Percentiles rank a stretch among this genome's conserved stretches.
Evolutionary conservation across 2,888 invertebrate genomes (phyloP).

Genomic region (Coleophora flavipennella): DNA sequence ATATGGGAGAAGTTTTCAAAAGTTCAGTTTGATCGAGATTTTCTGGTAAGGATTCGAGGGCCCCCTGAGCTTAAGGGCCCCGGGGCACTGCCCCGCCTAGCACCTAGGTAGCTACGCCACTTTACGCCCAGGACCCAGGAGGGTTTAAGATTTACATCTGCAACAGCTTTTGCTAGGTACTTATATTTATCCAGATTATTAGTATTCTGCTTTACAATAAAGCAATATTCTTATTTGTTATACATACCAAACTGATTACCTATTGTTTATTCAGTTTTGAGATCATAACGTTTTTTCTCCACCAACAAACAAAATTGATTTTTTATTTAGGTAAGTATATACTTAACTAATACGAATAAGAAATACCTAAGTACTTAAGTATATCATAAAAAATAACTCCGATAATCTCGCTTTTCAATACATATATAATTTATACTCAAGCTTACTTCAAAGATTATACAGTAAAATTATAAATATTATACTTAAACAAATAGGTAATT

Average conservation of each 20-base stretch:
- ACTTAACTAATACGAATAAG: too few relatives aligned
- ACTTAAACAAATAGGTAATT: too few relatives aligned
- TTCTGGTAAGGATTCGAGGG: too few relatives aligned
- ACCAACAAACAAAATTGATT: slow-evolving; percentile 18
- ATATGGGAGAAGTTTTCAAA: too few relatives aligned
- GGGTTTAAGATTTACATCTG: too few relatives aligned
- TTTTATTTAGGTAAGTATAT: slow-evolving; percentile 12
- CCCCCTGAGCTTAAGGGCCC: too few relatives aligned
- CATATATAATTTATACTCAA: not conserved
- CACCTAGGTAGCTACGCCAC: too few relatives aligned
- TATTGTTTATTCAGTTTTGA: slow-evolving; percentile 7
- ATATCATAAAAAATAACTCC: slow-evolving; percentile 60
- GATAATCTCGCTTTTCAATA: slow-evolving; percentile 51
- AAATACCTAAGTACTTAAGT: slow-evolving; percentile 23
- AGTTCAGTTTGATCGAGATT: too few relatives aligned
- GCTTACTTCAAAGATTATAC: not conserved
- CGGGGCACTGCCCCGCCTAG: too few relatives aligned
- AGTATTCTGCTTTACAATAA: not conserved
- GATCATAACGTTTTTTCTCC: slow-evolving; percentile 13
- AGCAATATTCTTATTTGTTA: not conserved
- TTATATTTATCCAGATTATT: slow-evolving; percentile 2
- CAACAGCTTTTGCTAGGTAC: too few relatives aligned
- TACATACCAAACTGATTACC: not conserved
- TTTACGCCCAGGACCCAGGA: too few relatives aligned
- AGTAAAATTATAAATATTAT: not conserved